Base-by-base conservation (phyloP, 2,797 vertebrate species). In the Mus spretus region DNA sequence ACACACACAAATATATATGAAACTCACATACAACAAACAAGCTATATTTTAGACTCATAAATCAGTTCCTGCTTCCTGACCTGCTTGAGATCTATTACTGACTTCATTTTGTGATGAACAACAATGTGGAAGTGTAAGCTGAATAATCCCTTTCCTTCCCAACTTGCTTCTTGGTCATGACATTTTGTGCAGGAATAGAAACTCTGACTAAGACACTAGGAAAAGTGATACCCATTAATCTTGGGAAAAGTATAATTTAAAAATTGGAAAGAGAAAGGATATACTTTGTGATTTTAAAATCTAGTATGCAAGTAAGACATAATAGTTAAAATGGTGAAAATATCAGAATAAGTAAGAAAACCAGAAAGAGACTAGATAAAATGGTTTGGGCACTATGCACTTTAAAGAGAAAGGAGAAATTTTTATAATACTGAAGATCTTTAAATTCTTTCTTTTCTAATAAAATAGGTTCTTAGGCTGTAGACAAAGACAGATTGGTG, bases 401-500 rank as follows among this genome's bases (percentile, higher is more conserved):
- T 67, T 82, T 44, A 90, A 96, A 95, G n/a, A 83, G 8, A 94
- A 89, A 55, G 28, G 83, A 57, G 11, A 80, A 13, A 20, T 84
- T 87, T 88, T 53, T 40, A 34, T 53, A n/a, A 75, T 91, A 40
- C 78, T 57, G 53, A 96, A 90, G n/a, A 95, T 26, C 4, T 95
- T 93, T 19, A 44, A 28, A 53, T 80, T 84, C 50, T 74, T 97
- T 95, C 40, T 22, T 77, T 86, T 94, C 90, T 93, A 95, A 94
- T 97, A 61, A 44, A 89, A 61, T 47, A 77, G 86, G 59, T 77
- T 95, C 87, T 78, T 20, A 88, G 86, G 44, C 17, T n/a, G 82
- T 11, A 96, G 98, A 94, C 86, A 98, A 97, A 98, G 97, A 98
- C 84, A 97, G 88, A 98, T 97, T 97, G 95, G 40, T 97, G 91